phyloP scores from a whole-genome alignment of 2,113 vertebrate genomes.

The Lophotis ruficrista region DNA sequence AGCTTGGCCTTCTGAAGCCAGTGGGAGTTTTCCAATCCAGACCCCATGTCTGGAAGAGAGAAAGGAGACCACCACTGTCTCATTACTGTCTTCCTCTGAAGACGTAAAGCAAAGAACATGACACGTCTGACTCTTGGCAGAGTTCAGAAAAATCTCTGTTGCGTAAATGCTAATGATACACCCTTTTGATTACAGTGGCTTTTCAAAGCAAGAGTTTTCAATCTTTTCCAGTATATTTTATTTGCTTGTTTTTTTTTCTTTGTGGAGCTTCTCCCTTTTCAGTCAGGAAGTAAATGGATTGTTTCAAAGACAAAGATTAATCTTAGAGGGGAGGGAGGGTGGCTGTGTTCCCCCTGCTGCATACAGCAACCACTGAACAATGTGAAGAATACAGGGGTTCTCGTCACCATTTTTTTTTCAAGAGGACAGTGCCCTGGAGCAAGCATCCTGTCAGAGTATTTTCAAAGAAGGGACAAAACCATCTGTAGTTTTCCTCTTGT shows the following conservation, averaged over 20 bases:
- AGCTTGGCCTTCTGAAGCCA: conserved; percentile 2
- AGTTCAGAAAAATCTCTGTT: conserved; percentile 2
- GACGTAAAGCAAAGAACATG: not conserved
- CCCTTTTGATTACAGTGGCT: conserved; percentile 1
- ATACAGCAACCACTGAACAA: not conserved
- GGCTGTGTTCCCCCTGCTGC: not conserved
- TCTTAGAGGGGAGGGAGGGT: not conserved
- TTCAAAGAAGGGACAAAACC: not conserved
- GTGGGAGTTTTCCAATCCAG: not conserved
- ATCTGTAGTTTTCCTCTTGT: not conserved
- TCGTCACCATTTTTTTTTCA: not conserved
- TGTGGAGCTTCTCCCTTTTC: conserved; percentile 1
- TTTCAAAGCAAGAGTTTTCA: conserved; percentile 15
- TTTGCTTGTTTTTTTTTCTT: conserved; percentile 18
- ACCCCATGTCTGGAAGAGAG: not conserved
- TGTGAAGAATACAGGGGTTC: not conserved
- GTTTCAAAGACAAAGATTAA: conserved; percentile 4
- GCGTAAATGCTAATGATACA: conserved; percentile 8
- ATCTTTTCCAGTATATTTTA: not conserved
- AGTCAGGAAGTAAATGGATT: not conserved
- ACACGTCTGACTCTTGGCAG: not conserved
- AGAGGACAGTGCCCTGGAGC: not conserved
- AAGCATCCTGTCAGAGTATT: not conserved
- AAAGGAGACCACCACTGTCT: not conserved
- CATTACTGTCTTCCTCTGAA: conserved; percentile 10